phyloP scores from a whole-genome alignment of 2,888 invertebrate species.

The Protophormia terraenovae region DNA sequence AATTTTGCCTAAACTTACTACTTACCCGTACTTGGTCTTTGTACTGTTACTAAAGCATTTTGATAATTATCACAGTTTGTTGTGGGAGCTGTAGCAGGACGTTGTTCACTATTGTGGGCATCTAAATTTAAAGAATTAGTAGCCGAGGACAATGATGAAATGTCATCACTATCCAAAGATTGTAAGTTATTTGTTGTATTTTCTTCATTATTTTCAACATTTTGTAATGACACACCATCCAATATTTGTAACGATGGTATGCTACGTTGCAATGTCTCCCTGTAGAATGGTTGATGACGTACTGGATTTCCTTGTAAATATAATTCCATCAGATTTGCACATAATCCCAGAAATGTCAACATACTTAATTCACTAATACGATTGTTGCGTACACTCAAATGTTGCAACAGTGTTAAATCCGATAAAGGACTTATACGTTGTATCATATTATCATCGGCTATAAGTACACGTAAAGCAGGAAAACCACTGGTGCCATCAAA shows the following conservation, averaged over 20 bases:
- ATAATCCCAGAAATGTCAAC: slow-evolving; percentile 79
- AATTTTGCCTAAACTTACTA: background rate
- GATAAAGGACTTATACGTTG: slow-evolving; percentile 85
- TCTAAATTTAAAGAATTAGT: slow-evolving; percentile 22
- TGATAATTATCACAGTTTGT: background rate
- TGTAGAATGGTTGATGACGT: slow-evolving; percentile 77
- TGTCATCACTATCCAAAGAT: slow-evolving; percentile 58
- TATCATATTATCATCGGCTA: slow-evolving; percentile 85
- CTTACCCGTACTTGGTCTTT: slow-evolving; percentile 59
- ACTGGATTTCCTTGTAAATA: slow-evolving; percentile 83
- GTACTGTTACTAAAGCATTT: background rate
- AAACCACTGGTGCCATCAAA: slow-evolving; percentile 87
- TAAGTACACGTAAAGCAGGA: slow-evolving; percentile 84
- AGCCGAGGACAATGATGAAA: slow-evolving; percentile 68
- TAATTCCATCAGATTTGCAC: slow-evolving; percentile 83
- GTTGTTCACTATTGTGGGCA: background rate
- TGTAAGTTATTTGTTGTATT: background rate
- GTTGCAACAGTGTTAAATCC: slow-evolving; percentile 82
- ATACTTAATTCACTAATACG: slow-evolving; percentile 77
- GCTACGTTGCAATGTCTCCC: slow-evolving; percentile 77
- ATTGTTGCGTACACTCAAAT: slow-evolving; percentile 81
- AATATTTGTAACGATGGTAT: slow-evolving; percentile 80
- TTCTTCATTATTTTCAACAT: background rate
- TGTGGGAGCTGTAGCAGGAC: slow-evolving; percentile 54
- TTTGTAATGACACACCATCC: slow-evolving; percentile 77